Evolutionary conservation across 1,140 invertebrate genomes (phyloP).

Genomic region (Pemphigus obesinymphae): DNA sequence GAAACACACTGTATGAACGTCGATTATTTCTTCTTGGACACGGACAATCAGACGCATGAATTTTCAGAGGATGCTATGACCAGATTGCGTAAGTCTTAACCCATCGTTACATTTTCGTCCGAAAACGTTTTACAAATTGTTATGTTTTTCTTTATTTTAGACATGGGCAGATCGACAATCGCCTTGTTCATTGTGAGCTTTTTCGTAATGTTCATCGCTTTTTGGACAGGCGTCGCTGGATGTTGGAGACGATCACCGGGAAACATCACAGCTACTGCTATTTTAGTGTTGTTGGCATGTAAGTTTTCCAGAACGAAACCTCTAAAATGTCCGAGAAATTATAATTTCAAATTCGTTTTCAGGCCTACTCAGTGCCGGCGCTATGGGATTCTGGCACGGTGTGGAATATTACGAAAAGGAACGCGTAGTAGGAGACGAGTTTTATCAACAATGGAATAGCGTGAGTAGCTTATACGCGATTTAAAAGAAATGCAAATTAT

Average conservation of each 20-base stretch:
- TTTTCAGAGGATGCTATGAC: slow-evolving; percentile 80
- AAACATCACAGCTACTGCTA: slow-evolving; percentile 87
- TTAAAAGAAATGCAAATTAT: too few species aligned
- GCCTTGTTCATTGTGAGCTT: slow-evolving; percentile 87
- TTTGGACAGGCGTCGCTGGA: slow-evolving; percentile 87
- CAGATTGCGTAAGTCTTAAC: slow-evolving; percentile 65
- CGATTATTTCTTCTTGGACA: slow-evolving; percentile 85
- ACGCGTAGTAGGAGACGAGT: slow-evolving; percentile 83
- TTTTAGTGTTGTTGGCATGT: slow-evolving; percentile 85
- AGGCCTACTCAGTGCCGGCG: slow-evolving; percentile 83
- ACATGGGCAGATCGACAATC: slow-evolving; percentile 86
- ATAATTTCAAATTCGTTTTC: slow-evolving; percentile 37
- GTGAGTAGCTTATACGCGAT: slow-evolving; percentile 63
- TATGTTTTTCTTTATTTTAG: slow-evolving; percentile 55
- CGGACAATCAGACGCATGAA: slow-evolving; percentile 72
- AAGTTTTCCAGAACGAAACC: slow-evolving; percentile 52
- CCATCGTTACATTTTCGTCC: too few species aligned
- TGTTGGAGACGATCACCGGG: slow-evolving; percentile 89
- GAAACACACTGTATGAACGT: slow-evolving; percentile 93
- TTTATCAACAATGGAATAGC: slow-evolving; percentile 85
- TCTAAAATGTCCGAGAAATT: not conserved
- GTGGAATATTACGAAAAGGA: slow-evolving; percentile 93
- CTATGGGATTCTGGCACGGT: slow-evolving; percentile 91
- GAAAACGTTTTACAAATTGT: not conserved
- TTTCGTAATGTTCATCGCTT: slow-evolving; percentile 82